These are phyloP conservation scores for Exephanes ischioxanthus DNA, from an alignment of 2,888 invertebrate genomes.

Conservation along the genomic window DNA sequence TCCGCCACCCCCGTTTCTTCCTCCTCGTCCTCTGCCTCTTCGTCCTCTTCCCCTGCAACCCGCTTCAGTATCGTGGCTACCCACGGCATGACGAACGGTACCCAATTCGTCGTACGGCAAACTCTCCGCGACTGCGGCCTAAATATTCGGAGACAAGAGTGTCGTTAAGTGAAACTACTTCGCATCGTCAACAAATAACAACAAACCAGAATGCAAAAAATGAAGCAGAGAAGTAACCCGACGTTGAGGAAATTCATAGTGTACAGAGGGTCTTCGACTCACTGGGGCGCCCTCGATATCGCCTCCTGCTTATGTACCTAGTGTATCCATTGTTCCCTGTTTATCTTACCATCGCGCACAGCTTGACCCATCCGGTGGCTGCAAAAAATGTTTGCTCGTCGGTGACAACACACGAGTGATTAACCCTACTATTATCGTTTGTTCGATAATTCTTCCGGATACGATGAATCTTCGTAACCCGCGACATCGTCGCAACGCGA, in stretches of 20 bases:
- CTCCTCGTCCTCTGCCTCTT: not conserved
- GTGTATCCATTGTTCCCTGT: conserved; percentile 33
- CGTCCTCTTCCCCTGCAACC: conserved; percentile 41
- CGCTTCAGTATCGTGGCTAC: not conserved
- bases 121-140: conserved; percentile 39
- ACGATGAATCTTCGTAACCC: not conserved
- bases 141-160: conserved; percentile 2
- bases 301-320: conserved; percentile 54
- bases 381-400: conserved; percentile 14
- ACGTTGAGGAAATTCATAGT: conserved; percentile 61
- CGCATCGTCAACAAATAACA: not conserved
- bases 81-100: conserved; percentile 18
- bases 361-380: conserved; percentile 37
- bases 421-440: conserved; percentile 3
- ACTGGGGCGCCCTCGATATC: conserved; percentile 11
- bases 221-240: conserved; percentile 45
- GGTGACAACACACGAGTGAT: not conserved
- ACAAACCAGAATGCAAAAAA: conserved; percentile 59
- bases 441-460: not conserved
- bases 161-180: conserved; percentile 9
- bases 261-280: not conserved
- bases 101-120: conserved; percentile 12
- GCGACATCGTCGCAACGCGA: not conserved
- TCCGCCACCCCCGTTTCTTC: not conserved
- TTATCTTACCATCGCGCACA: conserved; percentile 55